phyloP scores from a whole-genome alignment of 2,797 vertebrate genomes.

The Smutsia temminckii region DNA sequence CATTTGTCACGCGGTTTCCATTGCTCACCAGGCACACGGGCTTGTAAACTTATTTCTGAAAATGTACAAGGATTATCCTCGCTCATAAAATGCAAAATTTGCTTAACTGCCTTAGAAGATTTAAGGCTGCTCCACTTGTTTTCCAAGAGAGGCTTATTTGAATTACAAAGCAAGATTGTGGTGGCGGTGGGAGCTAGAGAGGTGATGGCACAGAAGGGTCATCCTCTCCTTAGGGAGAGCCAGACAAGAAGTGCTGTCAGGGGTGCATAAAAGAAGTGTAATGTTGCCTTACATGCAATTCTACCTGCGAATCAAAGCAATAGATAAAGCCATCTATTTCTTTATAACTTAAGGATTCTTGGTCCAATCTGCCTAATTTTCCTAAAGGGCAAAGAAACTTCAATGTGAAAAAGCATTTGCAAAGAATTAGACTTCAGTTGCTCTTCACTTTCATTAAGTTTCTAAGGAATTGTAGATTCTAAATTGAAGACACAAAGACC shows the following conservation, averaged over 20 bases:
- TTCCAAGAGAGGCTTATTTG: constrained; percentile 58
- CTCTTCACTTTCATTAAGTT: neutral
- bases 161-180: constrained; percentile 63
- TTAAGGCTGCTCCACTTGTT: constrained; percentile 47
- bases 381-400: neutral
- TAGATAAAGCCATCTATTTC: neutral
- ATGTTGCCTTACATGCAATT: accelerated
- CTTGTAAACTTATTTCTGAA: constrained; percentile 65
- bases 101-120: constrained; percentile 65
- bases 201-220: neutral
- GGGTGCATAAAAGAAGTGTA: neutral
- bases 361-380: neutral
- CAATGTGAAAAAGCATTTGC: neutral
- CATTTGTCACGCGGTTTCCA: constrained; percentile 7
- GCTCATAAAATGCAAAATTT: constrained; percentile 71
- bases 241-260: neutral
- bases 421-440: neutral
- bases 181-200: neutral
- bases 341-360: constrained; percentile 21
- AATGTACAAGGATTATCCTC: constrained; percentile 65
- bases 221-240: neutral
- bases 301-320: neutral
- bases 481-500: neutral
- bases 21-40: neutral
- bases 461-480: neutral